Evolutionary conservation across 2,797 vertebrate species (phyloP).

Genomic region (Tapera naevia): DNA sequence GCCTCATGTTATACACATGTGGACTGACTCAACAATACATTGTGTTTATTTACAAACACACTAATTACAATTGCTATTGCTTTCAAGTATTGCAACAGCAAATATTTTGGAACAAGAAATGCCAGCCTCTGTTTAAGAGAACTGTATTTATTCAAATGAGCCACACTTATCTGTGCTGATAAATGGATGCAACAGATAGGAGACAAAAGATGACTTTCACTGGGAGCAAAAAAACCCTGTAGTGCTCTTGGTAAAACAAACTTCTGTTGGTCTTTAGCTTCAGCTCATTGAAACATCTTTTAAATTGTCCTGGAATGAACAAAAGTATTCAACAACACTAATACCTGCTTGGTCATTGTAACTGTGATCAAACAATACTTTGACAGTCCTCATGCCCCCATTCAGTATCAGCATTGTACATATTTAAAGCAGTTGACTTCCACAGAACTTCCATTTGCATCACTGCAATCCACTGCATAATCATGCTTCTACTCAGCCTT

Average conservation of each 20-base stretch:
- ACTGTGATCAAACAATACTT: background rate
- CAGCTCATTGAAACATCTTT: slow-evolving; percentile 8
- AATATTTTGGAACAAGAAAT: background rate
- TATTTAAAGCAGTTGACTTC: background rate
- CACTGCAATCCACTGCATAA: background rate
- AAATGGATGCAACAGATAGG: background rate
- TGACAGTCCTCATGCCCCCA: background rate
- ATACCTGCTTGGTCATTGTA: background rate
- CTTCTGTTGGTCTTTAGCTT: slow-evolving; percentile 1
- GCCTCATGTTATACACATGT: rapidly evolving
- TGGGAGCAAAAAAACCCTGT: background rate
- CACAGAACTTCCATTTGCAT: background rate
- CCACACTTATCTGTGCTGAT: background rate
- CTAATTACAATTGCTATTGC: background rate
- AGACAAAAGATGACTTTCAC: background rate
- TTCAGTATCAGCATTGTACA: background rate
- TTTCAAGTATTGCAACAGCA: background rate
- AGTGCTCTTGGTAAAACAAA: background rate
- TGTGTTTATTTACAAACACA: background rate
- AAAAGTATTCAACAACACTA: background rate
- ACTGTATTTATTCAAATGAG: background rate
- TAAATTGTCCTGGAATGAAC: slow-evolving; percentile 17
- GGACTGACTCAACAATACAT: background rate
- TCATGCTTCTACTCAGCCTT: background rate
- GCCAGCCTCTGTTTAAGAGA: background rate